Base-by-base conservation (phyloP, 2,888 invertebrate genomes). In the Prosapia bicincta region DNA sequence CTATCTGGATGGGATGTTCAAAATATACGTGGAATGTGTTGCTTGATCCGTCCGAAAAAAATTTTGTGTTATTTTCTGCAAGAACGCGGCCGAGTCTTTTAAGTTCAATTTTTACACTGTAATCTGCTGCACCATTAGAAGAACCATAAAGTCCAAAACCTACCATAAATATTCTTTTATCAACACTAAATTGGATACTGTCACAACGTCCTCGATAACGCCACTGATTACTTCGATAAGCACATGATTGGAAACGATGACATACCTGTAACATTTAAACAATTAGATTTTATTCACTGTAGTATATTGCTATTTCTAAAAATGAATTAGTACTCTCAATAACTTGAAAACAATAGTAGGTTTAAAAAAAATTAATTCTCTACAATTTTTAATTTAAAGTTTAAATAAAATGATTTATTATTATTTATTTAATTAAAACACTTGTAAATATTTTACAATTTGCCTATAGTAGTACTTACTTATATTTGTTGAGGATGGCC, bases 141-240 rank as follows among this genome's bases (percentile, higher is more conserved):
- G 97, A 98, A 75, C 98, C 98, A 84, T 98, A 98, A 5, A 98
- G 86, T 24, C 98, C 98, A 85, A 97, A 96, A 66, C 98, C 98
- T 72, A 97, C 96, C 72, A 98, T 94, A 84, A 98, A 98, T 83
- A 98, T 96, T 81, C 98, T 90, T 79, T 95, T 93, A 85, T 98
- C 98, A 0, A 97, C 97, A 80, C 95, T 95, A 86, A 98, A 98
- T 84, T 98, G 97, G 84, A 98, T 98, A 76, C 96, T 96, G 85
- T 98, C 98, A 84, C 97, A 97, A 73, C 98, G 90, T 0, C 98
- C 98, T 81, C 98, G 89, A 85, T 98, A 98, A 74, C 98, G 90
- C 98, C 98, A 98, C 84, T 98, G 98, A 84, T 98, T 98, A 82
- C 96, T 96, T 81, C 98, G 90, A 85, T 97, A 98, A 3, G 98